Conservation (phyloP, 2,888 invertebrate genomes). For the Catocala sponsa region DNA sequence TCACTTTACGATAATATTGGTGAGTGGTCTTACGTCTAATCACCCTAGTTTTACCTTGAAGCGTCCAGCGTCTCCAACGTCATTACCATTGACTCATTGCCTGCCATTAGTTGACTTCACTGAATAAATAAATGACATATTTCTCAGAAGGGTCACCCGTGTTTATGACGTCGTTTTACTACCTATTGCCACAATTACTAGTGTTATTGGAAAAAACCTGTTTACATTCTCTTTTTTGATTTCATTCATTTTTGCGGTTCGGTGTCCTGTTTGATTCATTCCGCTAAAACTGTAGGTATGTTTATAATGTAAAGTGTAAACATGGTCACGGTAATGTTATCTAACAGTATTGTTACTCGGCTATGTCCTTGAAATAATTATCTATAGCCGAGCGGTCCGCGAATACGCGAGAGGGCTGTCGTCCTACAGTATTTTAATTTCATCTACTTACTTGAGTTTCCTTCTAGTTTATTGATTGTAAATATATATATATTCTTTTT, state of each 20-base stretch:
- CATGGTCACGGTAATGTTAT: too few relatives aligned
- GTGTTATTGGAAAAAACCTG: constrained; percentile 18
- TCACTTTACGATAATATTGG: constrained; percentile 49
- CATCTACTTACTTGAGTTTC: too few relatives aligned
- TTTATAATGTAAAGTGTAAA: constrained; percentile 8
- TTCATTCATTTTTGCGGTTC: constrained; percentile 13
- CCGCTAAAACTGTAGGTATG: constrained; percentile 8
- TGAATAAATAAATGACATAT: constrained; percentile 66
- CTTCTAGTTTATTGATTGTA: too few relatives aligned
- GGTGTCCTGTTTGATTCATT: constrained; percentile 21
- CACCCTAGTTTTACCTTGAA: constrained; percentile 68
- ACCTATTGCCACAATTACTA: constrained; percentile 24
- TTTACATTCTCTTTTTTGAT: constrained; percentile 13
- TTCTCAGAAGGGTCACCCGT: constrained; percentile 70
- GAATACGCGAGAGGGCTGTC: too few relatives aligned
- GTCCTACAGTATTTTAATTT: too few relatives aligned
- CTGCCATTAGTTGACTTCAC: constrained; percentile 64
- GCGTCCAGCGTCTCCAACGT: constrained; percentile 65
- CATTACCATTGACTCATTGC: constrained; percentile 76
- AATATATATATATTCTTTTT: too few relatives aligned
- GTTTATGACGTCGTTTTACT: constrained; percentile 59
- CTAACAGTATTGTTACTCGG: too few relatives aligned
- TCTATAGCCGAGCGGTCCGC: too few relatives aligned
- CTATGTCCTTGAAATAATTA: too few relatives aligned
- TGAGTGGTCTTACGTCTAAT: constrained; percentile 60